Percentiles rank a stretch among this genome's conserved stretches.
Evolutionary conservation across 2,888 invertebrate genomes (phyloP).

Genomic region (Tipula vernalis): DNA sequence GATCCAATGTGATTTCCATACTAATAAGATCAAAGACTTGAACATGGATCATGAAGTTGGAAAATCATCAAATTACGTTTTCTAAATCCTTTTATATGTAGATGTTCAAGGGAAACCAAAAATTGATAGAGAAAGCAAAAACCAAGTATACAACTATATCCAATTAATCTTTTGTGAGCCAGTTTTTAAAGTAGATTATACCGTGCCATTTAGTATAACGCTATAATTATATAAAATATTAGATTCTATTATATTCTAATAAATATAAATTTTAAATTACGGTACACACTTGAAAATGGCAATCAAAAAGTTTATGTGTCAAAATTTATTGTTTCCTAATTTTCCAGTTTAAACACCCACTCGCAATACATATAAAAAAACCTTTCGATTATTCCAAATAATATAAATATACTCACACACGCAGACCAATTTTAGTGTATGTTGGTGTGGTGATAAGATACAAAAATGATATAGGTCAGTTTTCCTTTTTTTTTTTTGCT

Average conservation of each 20-base stretch:
- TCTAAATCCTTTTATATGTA: too few relatives aligned
- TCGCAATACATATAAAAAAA: not conserved
- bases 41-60: too few relatives aligned
- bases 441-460: not conserved
- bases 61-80: too few relatives aligned
- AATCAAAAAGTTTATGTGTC: not conserved
- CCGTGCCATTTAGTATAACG: too few relatives aligned
- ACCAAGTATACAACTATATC: too few relatives aligned
- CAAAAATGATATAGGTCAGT: not conserved
- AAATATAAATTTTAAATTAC: not conserved
- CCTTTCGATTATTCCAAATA: not conserved
- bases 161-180: too few relatives aligned
- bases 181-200: too few relatives aligned
- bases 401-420: not conserved
- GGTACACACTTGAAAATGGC: not conserved
- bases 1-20: too few relatives aligned
- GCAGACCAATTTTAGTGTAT: not conserved
- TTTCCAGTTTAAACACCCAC: not conserved
- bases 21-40: too few relatives aligned
- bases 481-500: not conserved
- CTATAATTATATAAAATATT: too few relatives aligned
- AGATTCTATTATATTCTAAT: not conserved
- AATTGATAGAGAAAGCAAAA: too few relatives aligned
- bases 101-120: too few relatives aligned
- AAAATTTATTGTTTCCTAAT: not conserved